Evolutionary conservation across 2,113 vertebrate genomes (phyloP).

Genomic region (Entomyzon cyanotis): DNA sequence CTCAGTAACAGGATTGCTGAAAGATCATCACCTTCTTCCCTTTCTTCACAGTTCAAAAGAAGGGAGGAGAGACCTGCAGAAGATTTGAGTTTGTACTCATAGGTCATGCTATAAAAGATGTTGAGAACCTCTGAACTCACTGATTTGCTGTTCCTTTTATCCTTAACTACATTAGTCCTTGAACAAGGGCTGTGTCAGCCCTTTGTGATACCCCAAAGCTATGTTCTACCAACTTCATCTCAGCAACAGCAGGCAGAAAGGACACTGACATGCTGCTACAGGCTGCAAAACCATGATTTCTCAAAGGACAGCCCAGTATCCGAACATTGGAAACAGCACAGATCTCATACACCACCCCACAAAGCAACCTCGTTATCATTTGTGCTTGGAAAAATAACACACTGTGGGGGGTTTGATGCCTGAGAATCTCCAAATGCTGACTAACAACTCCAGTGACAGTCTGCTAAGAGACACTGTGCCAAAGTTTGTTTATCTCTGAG

Average conservation of each 20-base stretch:
- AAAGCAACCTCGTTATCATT: neutral
- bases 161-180: neutral
- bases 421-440: neutral
- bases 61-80: neutral
- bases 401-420: neutral
- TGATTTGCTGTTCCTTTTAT: neutral
- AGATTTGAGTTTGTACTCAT: neutral
- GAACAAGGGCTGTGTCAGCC: neutral
- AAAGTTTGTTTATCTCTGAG: neutral
- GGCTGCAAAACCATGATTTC: neutral
- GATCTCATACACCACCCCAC: neutral
- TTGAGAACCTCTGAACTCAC: neutral
- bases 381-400: neutral
- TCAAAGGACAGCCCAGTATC: neutral
- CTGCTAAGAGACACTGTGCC: neutral
- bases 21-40: constrained; percentile 3
- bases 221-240: neutral
- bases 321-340: neutral
- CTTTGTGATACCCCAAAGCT: neutral
- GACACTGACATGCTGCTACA: neutral
- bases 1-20: constrained; percentile 15
- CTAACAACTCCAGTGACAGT: neutral
- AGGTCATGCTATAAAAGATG: neutral
- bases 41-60: neutral
- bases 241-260: neutral